These are phyloP conservation scores for Pseudolaguvia tuberculata DNA, from an alignment of 2,113 vertebrate genomes.

Conservation along the genomic window DNA sequence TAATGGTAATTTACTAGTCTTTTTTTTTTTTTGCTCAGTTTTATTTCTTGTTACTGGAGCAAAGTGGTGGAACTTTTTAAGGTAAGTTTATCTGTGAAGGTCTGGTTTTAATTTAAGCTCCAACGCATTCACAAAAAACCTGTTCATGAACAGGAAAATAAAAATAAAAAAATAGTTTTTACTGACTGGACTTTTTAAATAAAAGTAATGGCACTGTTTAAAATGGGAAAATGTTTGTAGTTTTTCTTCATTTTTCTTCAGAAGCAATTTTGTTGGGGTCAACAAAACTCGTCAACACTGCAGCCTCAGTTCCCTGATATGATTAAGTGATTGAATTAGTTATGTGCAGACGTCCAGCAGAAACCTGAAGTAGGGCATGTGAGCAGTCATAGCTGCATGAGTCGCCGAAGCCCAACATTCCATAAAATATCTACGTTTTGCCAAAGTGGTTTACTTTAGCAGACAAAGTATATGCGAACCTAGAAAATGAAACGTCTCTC, in stretches of 20 bases:
- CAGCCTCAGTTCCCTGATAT: slow-evolving; percentile 43
- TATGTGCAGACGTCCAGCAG: slow-evolving; percentile 44
- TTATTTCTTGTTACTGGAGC: too few species aligned
- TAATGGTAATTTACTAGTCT: not conserved
- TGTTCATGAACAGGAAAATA: too few species aligned
- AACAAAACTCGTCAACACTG: slow-evolving; percentile 18
- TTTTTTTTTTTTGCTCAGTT: not conserved
- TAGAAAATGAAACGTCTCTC: too few species aligned
- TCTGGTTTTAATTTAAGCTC: not conserved
- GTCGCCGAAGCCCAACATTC: slow-evolving; percentile 37
- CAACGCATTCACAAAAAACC: not conserved
- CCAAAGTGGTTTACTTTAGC: too few species aligned
- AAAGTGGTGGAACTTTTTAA: too few species aligned
- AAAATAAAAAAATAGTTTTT: too few species aligned
- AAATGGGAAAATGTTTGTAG: not conserved
- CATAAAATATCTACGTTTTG: too few species aligned
- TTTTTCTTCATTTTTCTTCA: not conserved
- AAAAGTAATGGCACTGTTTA: not conserved
- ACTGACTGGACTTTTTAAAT: too few species aligned
- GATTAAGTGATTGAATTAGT: slow-evolving; percentile 59
- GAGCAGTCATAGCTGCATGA: slow-evolving; percentile 28
- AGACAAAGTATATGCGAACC: too few species aligned
- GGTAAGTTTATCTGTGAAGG: too few species aligned
- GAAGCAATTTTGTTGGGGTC: not conserved
- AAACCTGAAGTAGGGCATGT: slow-evolving; percentile 40